These are phyloP conservation scores for Macrosteles quadrilineatus DNA, from an alignment of 1,140 invertebrate genomes.

Conservation along the genomic window DNA sequence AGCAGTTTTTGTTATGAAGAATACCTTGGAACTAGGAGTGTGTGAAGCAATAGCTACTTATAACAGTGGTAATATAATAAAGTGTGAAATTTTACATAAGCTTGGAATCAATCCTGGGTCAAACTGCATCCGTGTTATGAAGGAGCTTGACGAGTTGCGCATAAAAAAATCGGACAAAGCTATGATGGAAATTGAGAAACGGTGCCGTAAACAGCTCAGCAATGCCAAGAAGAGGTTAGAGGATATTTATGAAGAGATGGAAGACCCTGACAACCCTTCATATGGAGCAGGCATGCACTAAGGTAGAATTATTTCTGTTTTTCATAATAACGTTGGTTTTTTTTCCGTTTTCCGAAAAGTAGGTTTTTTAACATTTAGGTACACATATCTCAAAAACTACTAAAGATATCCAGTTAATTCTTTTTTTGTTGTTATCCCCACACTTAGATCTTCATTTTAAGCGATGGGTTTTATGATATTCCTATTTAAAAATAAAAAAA, in stretches of 20 bases:
- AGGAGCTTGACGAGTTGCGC: neutral
- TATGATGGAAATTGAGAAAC: neutral
- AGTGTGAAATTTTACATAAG: neutral
- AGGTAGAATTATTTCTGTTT: neutral
- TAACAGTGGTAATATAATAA: neutral
- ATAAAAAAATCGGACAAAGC: slow-evolving; percentile 7
- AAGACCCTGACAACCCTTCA: no score
- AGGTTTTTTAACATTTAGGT: no score
- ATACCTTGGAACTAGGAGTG: neutral
- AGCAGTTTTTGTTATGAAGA: neutral
- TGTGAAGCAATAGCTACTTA: neutral
- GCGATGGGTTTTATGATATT: no score
- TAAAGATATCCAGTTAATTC: neutral
- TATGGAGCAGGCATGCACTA: no score
- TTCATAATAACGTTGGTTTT: neutral
- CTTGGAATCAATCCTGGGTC: neutral
- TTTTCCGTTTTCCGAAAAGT: neutral
- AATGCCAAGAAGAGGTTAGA: neutral
- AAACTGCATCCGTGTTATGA: neutral
- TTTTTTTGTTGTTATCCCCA: no score
- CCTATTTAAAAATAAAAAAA: no score
- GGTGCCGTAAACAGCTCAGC: neutral
- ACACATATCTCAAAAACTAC: neutral
- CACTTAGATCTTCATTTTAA: no score
- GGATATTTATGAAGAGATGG: slow-evolving; percentile 3